Conservation (phyloP, 2,797 vertebrate genomes). For the Leucoraja ocellata region DNA sequence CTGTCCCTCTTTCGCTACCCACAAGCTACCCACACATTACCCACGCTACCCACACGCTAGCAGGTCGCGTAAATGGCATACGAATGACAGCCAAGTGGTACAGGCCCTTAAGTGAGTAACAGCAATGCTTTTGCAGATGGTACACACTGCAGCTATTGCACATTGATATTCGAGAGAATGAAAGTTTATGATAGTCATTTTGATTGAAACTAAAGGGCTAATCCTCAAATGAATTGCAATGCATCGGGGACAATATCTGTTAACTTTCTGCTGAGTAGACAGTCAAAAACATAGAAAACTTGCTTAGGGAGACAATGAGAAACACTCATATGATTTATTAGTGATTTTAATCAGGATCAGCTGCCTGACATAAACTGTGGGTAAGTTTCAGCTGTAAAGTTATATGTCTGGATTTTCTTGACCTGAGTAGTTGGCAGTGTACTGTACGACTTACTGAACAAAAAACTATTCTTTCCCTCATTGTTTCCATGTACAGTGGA, state of each 20-base stretch:
- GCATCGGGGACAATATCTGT: background rate
- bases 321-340: background rate
- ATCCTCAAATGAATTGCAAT: background rate
- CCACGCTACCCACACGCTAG: no score
- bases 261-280: background rate
- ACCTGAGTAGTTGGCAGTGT: background rate
- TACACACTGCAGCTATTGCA: no score
- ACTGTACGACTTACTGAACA: background rate
- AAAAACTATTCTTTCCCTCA: background rate
- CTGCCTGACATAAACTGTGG: background rate
- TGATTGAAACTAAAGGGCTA: background rate
- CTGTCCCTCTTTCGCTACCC: no score
- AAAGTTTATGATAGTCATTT: background rate
- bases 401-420: background rate
- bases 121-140: no score
- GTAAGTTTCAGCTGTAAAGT: background rate
- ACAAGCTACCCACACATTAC: no score
- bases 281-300: background rate
- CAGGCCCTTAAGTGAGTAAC: no score
- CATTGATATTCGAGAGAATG: no score
- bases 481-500: background rate
- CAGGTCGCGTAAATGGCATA: no score
- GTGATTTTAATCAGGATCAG: background rate
- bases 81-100: no score
- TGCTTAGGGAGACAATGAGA: background rate